Base-by-base conservation (phyloP, 2,113 vertebrate genomes). In the Heliornis fulica region DNA sequence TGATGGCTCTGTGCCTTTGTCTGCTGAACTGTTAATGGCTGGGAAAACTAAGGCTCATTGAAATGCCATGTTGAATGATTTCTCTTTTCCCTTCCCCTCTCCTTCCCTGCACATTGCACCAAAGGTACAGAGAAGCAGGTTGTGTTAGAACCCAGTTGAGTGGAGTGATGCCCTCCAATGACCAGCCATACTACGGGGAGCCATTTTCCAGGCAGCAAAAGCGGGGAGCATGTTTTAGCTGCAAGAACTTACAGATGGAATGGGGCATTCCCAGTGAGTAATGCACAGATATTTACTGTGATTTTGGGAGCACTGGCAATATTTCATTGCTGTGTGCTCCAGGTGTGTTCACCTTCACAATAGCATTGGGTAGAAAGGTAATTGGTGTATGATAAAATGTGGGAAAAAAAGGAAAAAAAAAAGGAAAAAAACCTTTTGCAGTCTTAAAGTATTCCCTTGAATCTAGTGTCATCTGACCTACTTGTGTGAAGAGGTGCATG, bases 401-500 rank as follows among this genome's bases (percentile, higher is more conserved):
- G 79, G 50, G 26, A 9, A 71, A 68, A 72, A 20, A 54, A 46
- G 5, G 5, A 7, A 28, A 56, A 64, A 53, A 11, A 3, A 16
- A 87, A 76, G 22, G 22, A 15, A 51, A 23, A 56, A 50, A 50
- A 7, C 4, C 1, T 34, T 82, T 63, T 74, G 22, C 15, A 32
- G 34, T 78, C 56, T 41, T 72, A 69, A 87, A 80, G 36, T 80
- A 57, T 94, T 41, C 51, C 38, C 29, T 40, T n/a, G n/a, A n/a
- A n/a, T n/a, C n/a, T n/a, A n/a, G 7, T 92, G 71, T 86, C 92
- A 86, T 53, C 80, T 93, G 92, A 92, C 38, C 71, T 74, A 46
- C 79, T 83, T 83, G 69, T 91, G 45, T 93, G 83, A 68, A 97
- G 71, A 91, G 76, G 65, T 81, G 83, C 6, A 1, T 81, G 21